Conservation (phyloP, 2,113 vertebrate genomes). For the Ictalurus punctatus region DNA sequence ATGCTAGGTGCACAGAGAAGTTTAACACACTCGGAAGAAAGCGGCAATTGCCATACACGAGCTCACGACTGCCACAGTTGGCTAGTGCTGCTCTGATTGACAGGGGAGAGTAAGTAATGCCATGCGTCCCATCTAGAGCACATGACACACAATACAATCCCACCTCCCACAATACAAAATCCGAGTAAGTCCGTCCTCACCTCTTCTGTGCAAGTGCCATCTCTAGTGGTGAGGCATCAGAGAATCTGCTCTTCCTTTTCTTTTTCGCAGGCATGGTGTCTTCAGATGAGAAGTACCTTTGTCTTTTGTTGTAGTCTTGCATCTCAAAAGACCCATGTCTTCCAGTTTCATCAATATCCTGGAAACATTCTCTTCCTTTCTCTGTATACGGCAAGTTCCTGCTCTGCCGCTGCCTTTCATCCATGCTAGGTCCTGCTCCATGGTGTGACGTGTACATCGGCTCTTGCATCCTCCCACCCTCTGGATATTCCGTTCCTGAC, state of each 20-base stretch:
- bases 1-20: neutral
- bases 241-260: slow-evolving; percentile 70
- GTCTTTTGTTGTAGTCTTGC: slow-evolving; percentile 59
- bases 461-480: neutral
- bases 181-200: slow-evolving; percentile 49
- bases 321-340: slow-evolving; percentile 48
- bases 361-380: slow-evolving; percentile 17
- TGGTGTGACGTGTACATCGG: slow-evolving; percentile 3
- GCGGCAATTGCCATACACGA: neutral
- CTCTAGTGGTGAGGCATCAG: slow-evolving; percentile 69
- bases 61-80: neutral
- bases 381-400: slow-evolving; percentile 16
- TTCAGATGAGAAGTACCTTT: neutral
- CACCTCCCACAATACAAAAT: too few species aligned
- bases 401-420: slow-evolving; percentile 8
- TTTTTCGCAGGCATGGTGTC: slow-evolving; percentile 41
- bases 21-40: neutral
- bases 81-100: neutral
- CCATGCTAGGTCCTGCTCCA: slow-evolving; percentile 3
- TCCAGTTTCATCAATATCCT: neutral
- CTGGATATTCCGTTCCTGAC: neutral
- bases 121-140: neutral
- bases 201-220: slow-evolving; percentile 54
- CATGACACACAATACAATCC: too few species aligned
- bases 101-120: neutral